A percentile compares a stretch with the other conserved stretches of the same genome.
Evolutionary conservation across 2,113 vertebrate species (phyloP).

Genomic region (Oceanodroma tethys): DNA sequence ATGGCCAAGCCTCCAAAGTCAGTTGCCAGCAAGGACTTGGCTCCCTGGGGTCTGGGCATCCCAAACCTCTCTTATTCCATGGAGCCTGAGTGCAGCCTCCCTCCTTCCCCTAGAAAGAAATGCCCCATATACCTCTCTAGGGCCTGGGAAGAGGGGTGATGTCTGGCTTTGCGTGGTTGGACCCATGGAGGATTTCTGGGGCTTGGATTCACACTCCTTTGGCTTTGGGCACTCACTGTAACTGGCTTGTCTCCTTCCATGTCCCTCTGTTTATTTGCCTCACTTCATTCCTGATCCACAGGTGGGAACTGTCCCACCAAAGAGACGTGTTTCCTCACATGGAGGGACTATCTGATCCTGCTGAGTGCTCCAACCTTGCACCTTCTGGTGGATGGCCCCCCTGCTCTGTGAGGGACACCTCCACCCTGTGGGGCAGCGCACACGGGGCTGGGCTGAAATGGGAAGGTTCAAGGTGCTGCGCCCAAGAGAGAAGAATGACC

Average conservation of each 20-base stretch:
- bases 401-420: neutral
- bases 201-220: neutral
- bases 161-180: neutral
- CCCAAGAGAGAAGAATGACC: neutral
- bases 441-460: accelerated
- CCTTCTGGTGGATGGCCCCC: neutral
- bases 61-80: neutral
- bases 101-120: neutral
- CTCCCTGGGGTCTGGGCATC: neutral
- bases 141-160: neutral
- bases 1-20: neutral
- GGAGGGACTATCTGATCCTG: neutral
- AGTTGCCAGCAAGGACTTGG: neutral
- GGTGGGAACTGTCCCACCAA: neutral
- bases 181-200: neutral
- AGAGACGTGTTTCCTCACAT: neutral
- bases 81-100: neutral
- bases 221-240: neutral
- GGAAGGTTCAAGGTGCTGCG: neutral
- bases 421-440: neutral
- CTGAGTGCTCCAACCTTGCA: neutral
- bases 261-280: neutral
- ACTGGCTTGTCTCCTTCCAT: neutral
- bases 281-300: neutral
- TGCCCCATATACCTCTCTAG: neutral